Evolutionary conservation across 2,113 vertebrate species (phyloP).

Genomic region (Poeciliopsis occidentalis): DNA sequence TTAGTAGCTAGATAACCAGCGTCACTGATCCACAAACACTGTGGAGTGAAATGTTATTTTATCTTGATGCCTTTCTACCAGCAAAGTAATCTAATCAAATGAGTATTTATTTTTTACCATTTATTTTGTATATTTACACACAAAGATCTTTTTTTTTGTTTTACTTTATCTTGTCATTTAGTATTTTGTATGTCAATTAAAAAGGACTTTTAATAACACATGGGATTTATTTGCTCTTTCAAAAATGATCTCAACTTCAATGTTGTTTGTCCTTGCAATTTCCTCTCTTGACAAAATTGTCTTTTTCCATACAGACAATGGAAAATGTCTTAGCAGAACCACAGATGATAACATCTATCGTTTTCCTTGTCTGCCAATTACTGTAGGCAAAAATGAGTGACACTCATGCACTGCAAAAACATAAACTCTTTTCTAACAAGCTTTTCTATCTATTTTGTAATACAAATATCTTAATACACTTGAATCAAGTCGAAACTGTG

Average conservation of each 20-base stretch:
- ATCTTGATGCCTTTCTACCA: constrained; percentile 22
- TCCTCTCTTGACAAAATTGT: not conserved
- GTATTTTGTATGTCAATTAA: constrained; percentile 66
- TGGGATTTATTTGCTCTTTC: constrained; percentile 22
- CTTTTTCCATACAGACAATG: too few species aligned
- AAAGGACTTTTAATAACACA: constrained; percentile 56
- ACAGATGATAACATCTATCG: too few species aligned
- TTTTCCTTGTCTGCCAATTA: too few species aligned
- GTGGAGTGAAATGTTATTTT: constrained; percentile 31
- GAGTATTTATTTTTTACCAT: constrained; percentile 76
- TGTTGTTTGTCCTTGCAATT: not conserved
- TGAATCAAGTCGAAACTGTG: too few species aligned
- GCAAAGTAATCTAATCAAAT: constrained; percentile 49
- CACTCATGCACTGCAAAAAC: too few species aligned
- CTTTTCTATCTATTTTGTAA: too few species aligned
- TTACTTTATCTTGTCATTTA: constrained; percentile 28
- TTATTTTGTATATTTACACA: constrained; percentile 62
- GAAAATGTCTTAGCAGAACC: too few species aligned
- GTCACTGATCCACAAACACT: constrained; percentile 35
- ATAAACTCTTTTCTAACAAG: too few species aligned
- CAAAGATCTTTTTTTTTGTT: constrained; percentile 22
- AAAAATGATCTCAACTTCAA: not conserved
- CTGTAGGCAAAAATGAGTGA: too few species aligned
- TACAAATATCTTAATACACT: too few species aligned
- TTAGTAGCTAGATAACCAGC: constrained; percentile 16